A percentile compares a stretch with the other conserved stretches of the same genome.
These are phyloP conservation scores for Anas platyrhynchos DNA, from an alignment of 2,113 vertebrate genomes.

Conservation along the genomic window DNA sequence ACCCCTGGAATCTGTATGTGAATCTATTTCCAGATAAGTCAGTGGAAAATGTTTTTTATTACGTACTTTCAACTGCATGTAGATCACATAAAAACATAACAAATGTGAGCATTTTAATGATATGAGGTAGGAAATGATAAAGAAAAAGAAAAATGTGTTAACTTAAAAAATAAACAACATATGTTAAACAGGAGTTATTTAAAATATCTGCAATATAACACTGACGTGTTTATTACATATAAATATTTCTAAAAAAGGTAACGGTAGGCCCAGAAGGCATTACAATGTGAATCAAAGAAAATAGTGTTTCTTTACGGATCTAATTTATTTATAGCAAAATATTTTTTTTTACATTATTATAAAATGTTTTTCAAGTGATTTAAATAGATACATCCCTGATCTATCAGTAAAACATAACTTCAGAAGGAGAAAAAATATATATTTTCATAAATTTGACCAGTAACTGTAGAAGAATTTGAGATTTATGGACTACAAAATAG, in stretches of 20 bases:
- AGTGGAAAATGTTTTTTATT: background rate
- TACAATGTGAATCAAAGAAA: background rate
- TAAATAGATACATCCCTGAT: background rate
- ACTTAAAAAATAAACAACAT: background rate
- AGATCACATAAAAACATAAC: background rate
- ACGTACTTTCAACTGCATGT: background rate
- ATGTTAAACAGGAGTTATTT: background rate
- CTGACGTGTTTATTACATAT: background rate
- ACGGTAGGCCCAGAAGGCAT: background rate
- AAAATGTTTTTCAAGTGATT: background rate
- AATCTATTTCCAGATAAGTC: background rate
- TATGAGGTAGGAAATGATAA: background rate
- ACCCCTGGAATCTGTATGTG: background rate
- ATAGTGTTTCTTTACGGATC: background rate
- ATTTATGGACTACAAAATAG: background rate
- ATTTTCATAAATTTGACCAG: background rate
- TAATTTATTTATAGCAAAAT: background rate
- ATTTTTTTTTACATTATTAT: background rate
- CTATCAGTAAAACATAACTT: background rate
- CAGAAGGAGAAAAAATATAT: background rate
- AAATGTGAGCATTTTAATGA: fast-evolving
- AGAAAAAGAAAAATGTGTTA: background rate
- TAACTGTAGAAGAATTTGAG: background rate
- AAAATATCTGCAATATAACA: background rate
- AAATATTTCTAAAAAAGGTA: background rate